phyloP scores from a whole-genome alignment of 1,140 invertebrate species.

The Micrasema longulum region DNA sequence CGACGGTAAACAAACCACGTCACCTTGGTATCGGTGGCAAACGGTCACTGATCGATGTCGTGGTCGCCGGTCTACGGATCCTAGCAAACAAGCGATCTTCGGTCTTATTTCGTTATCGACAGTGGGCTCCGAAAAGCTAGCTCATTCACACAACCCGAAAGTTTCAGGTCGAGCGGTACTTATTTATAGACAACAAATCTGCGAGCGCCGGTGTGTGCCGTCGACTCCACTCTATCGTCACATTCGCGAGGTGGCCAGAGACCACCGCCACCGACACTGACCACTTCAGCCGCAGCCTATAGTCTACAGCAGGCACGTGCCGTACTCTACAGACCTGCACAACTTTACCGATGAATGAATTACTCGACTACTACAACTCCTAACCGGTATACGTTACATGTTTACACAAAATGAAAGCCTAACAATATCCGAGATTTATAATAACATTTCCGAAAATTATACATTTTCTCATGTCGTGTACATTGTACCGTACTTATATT shows the following conservation, averaged over 20 bases:
- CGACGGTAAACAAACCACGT: constrained; percentile 39
- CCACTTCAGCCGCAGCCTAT: too few species aligned
- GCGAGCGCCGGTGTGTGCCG: constrained; percentile 15
- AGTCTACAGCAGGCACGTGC: too few species aligned
- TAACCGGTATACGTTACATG: too few species aligned
- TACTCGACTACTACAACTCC: too few species aligned
- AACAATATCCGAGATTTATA: too few species aligned
- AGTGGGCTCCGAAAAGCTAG: constrained; percentile 29
- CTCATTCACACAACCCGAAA: constrained; percentile 34
- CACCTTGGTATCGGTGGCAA: constrained; percentile 35
- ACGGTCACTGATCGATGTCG: constrained; percentile 40
- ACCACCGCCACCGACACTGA: too few species aligned
- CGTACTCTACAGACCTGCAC: background rate
- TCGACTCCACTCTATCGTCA: constrained; percentile 17
- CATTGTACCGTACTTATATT: too few species aligned
- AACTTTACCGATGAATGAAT: background rate
- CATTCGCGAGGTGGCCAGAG: constrained; percentile 3
- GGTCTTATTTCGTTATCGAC: constrained; percentile 43
- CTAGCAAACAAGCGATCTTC: constrained; percentile 27
- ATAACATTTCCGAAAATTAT: too few species aligned
- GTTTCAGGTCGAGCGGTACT: constrained; percentile 31
- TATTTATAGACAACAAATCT: constrained; percentile 50
- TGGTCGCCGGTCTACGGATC: constrained; percentile 5
- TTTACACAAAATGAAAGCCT: too few species aligned
- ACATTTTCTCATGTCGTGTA: too few species aligned